These are phyloP conservation scores for Latheticus oryzae DNA, from an alignment of 2,888 invertebrate genomes.

Conservation along the genomic window DNA sequence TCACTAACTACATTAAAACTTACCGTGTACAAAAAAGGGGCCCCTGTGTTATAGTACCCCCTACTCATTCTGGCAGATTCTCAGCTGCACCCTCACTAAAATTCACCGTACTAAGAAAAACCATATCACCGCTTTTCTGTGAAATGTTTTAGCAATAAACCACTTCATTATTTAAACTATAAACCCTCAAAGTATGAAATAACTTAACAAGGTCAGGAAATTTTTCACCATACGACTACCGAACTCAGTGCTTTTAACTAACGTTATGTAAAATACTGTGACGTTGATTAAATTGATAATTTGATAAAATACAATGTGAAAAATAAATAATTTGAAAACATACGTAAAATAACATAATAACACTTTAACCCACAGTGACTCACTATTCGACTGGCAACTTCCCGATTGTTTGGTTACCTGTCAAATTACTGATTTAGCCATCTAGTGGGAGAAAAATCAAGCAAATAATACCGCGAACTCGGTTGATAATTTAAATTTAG, in stretches of 20 bases:
- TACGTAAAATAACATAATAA: constrained; percentile 19
- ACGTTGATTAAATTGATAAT: constrained; percentile 17
- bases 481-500: constrained; percentile 8
- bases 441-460: constrained; percentile 5
- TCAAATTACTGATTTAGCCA: constrained; percentile 32
- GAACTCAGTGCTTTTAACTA: constrained; percentile 8
- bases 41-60: constrained; percentile 57
- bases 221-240: constrained; percentile 26
- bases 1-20: constrained; percentile 41
- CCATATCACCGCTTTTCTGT: constrained; percentile 19
- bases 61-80: constrained; percentile 50
- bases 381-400: constrained; percentile 36
- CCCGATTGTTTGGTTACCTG: constrained; percentile 38
- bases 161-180: constrained; percentile 28
- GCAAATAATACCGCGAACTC: not conserved
- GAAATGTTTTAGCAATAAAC: no score
- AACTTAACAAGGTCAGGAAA: constrained; percentile 43
- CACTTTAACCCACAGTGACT: constrained; percentile 29
- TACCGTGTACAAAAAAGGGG: constrained; percentile 61
- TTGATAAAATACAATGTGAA: constrained; percentile 15
- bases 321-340: constrained; percentile 15
- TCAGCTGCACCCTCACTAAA: constrained; percentile 16
- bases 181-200: no score
- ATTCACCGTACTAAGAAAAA: no score
- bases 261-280: constrained; percentile 14